Percentiles rank a stretch among this genome's conserved stretches.
Evolutionary conservation across 2,797 vertebrate genomes (phyloP).

Genomic region (Labeo calbasu): DNA sequence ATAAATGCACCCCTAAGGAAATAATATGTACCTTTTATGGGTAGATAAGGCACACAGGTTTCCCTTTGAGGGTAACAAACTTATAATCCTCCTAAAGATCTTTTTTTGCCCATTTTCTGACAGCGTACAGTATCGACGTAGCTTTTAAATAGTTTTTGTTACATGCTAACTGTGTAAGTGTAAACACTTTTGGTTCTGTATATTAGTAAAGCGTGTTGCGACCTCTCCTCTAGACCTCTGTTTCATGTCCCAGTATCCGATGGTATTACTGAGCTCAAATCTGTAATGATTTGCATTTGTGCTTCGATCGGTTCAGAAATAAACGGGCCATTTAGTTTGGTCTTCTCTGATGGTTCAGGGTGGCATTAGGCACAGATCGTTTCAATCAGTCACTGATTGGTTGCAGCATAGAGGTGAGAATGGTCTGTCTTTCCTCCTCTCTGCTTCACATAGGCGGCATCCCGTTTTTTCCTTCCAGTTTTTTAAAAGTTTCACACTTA

Average conservation of each 20-base stretch:
- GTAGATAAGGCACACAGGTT: not conserved
- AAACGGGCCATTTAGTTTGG: slow-evolving; percentile 32
- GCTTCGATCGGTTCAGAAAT: slow-evolving; percentile 19
- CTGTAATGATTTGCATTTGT: slow-evolving; percentile 32
- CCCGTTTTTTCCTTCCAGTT: not conserved
- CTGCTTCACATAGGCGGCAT: not conserved
- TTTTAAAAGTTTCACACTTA: no score
- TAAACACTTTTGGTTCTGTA: not conserved
- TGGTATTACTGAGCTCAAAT: slow-evolving; percentile 6
- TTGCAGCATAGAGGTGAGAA: slow-evolving; percentile 30
- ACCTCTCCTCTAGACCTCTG: not conserved
- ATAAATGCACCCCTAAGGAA: not conserved
- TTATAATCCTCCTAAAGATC: not conserved
- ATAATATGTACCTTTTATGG: not conserved
- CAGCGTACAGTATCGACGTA: not conserved
- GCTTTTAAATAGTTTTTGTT: not conserved
- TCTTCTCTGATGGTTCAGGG: slow-evolving; percentile 19
- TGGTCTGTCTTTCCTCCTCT: slow-evolving; percentile 10
- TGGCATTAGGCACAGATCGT: slow-evolving; percentile 52
- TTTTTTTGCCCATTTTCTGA: not conserved
- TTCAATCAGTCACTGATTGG: slow-evolving; percentile 55
- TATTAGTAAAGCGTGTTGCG: not conserved
- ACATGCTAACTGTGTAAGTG: not conserved
- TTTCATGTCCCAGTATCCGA: slow-evolving; percentile 2
- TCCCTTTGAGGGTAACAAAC: not conserved